These are phyloP conservation scores for Eutrigla gurnardus DNA, from an alignment of 2,797 vertebrate genomes.

Conservation along the genomic window DNA sequence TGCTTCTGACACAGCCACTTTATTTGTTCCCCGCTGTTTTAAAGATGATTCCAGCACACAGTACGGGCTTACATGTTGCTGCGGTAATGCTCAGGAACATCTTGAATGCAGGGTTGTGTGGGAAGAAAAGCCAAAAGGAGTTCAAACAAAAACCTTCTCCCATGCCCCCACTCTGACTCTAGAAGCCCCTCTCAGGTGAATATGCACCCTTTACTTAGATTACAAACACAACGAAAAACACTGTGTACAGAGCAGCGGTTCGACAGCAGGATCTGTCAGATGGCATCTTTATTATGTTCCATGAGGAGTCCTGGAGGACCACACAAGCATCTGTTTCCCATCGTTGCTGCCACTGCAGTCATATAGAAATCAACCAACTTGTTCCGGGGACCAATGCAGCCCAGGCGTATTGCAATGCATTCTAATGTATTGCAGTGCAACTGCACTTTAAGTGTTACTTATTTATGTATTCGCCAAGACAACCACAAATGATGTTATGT, in stretches of 20 bases:
- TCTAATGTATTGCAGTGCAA: constrained; percentile 8
- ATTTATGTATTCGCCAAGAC: constrained; percentile 1
- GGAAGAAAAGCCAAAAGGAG: constrained; percentile 37
- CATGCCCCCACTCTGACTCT: constrained; percentile 31
- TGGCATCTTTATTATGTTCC: constrained; percentile 79
- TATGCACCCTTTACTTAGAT: constrained; percentile 50
- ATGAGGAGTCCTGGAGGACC: constrained; percentile 71
- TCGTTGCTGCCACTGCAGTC: constrained; percentile 57
- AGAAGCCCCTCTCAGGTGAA: constrained; percentile 44
- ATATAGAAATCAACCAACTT: constrained; percentile 58
- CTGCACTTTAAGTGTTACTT: constrained; percentile 14
- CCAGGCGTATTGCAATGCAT: neutral
- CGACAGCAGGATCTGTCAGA: constrained; percentile 81
- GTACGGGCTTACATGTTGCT: constrained; percentile 8
- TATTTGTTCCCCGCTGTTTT: constrained; percentile 55
- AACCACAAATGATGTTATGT: neutral
- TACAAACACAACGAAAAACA: constrained; percentile 65
- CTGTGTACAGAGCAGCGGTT: constrained; percentile 64
- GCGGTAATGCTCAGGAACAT: constrained; percentile 6
- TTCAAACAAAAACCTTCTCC: constrained; percentile 39
- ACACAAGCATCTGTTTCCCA: constrained; percentile 74
- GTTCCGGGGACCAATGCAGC: constrained; percentile 43
- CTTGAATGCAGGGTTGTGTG: constrained; percentile 6
- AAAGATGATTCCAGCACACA: constrained; percentile 11
- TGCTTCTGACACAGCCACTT: constrained; percentile 34